A percentile compares a stretch with the other conserved stretches of the same genome.
phyloP scores from a whole-genome alignment of 30 jellyfish, hydroid and myxozoan genomes.

The Cassiopea andromeda region DNA sequence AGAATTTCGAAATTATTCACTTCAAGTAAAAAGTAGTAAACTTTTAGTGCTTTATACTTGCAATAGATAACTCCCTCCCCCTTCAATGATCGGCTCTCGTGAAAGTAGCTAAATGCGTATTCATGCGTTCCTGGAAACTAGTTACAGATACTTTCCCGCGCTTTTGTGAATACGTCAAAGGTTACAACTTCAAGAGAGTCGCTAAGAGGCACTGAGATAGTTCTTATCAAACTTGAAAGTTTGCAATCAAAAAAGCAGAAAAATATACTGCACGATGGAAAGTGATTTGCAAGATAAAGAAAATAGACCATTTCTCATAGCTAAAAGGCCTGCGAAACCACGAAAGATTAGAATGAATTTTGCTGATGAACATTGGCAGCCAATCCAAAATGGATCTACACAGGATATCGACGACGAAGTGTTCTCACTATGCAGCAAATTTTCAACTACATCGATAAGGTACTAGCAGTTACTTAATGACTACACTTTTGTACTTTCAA shows the following conservation, averaged over 20 bases:
- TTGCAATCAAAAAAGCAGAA: neutral
- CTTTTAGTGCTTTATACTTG: no score
- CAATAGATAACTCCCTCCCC: neutral
- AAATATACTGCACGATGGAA: neutral
- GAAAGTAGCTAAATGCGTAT: neutral
- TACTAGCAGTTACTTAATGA: neutral
- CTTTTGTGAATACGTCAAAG: conserved; percentile 62
- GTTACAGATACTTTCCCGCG: conserved; percentile 56
- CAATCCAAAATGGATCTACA: conserved; percentile 45
- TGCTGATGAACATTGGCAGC: conserved; percentile 56
- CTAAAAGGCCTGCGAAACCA: conserved; percentile 63
- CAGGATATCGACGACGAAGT: conserved; percentile 75
- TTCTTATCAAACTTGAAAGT: neutral
- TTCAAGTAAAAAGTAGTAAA: no score
- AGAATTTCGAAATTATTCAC: no score
- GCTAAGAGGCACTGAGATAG: neutral
- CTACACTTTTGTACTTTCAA: neutral
- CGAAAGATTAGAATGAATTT: conserved; percentile 34
- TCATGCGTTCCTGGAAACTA: conserved; percentile 45
- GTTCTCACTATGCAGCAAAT: conserved; percentile 58
- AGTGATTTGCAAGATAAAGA: conserved; percentile 57
- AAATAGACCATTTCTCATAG: conserved; percentile 55
- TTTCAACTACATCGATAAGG: conserved; percentile 59
- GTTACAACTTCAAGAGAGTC: neutral
- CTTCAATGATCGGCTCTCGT: neutral